Percentiles rank a stretch among this genome's conserved stretches.
phyloP scores from a whole-genome alignment of 2,797 vertebrate species.

The Sebastes goodei region DNA sequence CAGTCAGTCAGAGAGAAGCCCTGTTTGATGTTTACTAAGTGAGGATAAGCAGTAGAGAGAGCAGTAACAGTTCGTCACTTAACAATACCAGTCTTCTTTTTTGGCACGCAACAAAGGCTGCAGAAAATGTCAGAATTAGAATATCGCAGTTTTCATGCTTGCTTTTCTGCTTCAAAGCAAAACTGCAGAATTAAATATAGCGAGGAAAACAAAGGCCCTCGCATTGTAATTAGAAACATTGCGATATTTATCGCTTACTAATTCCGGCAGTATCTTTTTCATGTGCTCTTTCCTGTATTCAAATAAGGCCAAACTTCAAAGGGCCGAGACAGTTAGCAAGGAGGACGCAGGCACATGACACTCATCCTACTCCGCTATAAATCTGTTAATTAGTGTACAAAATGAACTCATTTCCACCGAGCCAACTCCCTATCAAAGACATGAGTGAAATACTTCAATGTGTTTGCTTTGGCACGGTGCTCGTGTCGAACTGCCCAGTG shows the following conservation, averaged over 20 bases:
- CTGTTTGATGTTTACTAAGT: conserved; percentile 52
- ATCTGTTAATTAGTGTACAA: conserved; percentile 70
- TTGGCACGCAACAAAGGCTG: conserved; percentile 39
- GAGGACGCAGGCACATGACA: conserved; percentile 44
- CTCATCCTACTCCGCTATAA: conserved; percentile 47
- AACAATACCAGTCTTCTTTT: conserved; percentile 40
- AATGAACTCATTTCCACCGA: conserved; percentile 54
- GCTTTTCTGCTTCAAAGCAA: conserved; percentile 56
- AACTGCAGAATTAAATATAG: conserved; percentile 43
- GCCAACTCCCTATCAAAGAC: conserved; percentile 67
- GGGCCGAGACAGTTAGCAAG: conserved; percentile 21
- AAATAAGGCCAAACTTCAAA: conserved; percentile 60
- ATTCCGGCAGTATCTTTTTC: conserved; percentile 60
- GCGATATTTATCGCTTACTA: conserved; percentile 57
- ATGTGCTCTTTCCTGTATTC: conserved; percentile 8
- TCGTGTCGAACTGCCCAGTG: conserved; percentile 57
- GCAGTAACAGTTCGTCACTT: conserved; percentile 36
- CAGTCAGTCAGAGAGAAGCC: conserved; percentile 32
- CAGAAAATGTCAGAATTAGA: conserved; percentile 74
- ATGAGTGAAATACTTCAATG: conserved; percentile 69
- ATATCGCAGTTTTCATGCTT: conserved; percentile 46
- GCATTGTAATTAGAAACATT: conserved; percentile 58
- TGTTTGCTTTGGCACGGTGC: conserved; percentile 70
- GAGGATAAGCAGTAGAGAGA: conserved; percentile 45
- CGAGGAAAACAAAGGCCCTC: conserved; percentile 45